Base-by-base conservation (phyloP, 2,888 invertebrate genomes). In the Unio pictorum region DNA sequence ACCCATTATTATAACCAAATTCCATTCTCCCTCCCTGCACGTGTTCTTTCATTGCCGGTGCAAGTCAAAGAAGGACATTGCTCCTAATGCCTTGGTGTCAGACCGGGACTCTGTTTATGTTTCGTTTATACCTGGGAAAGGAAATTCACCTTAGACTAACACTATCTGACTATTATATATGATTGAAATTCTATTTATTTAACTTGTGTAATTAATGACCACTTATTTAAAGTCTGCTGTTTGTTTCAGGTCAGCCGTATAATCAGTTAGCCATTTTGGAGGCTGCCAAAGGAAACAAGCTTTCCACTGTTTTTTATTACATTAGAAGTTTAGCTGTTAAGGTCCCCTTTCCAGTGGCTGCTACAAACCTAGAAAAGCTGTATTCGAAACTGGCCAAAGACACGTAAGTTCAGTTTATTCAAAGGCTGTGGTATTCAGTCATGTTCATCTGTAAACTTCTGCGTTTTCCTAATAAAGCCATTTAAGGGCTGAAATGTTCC, bases 271-370 rank as follows among this genome's bases (percentile, higher is more conserved):
- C 95, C 66, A 92, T 96, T 63, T 91, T 96, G 77, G 94, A 95
- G 89, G 94, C 95, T 80, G 94, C 95, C 56, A 93, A 94, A 78
- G 95, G 95, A 26, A 89, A 95, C 86, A 94, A 94, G 84, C 92
- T 96, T 75, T 94, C 94, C 67, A 95, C 95, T 4, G 94, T 96
- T 68, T 96, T 95, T 91, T 95, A 95, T 91, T 96, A 96, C 90
- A 94, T 95, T 72, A 92, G 96, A 77, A 95, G 95, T 78, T 93
- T 96, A 80, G 93, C 95, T 17, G 95, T 96, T 66, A 93, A 94
- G 84, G 94, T 95, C 89, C 95, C 96, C 56, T 96, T 96, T 91
- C 95, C 95, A 18, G 95, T 94, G 56, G 95, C 96, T 55, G 93
- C 94, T 55, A 93, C 94, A 66, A 96, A 96, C 91, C 91, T 96